Base-by-base conservation (phyloP, 2,113 vertebrate species). In the Caretta caretta region DNA sequence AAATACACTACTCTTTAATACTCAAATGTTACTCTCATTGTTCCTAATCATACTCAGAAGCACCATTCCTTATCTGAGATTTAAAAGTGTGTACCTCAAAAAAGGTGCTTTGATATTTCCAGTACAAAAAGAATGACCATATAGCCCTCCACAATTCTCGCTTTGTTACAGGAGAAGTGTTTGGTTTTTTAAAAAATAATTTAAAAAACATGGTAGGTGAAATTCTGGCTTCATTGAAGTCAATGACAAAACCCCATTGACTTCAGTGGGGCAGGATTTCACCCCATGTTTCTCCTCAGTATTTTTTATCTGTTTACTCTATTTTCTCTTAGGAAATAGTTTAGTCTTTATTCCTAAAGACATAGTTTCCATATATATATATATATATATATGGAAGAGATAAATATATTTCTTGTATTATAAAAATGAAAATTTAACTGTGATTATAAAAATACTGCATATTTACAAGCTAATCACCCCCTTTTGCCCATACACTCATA, bases 41-140 rank as follows among this genome's bases (percentile, higher is more conserved):
- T 87, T 95, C 78, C 79, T 90, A 93, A 95, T 48, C 29, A 83
- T 20, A 65, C 38, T 78, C 22, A 65, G 92, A 95, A 86, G 11
- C 78, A 42, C 0, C 27, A 16, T 78, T 86, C 84, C 78, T 81
- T 80, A 87, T 48, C 84, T 6, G n/a, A 92, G 38, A 62, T 93
- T 93, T 93, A 78, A 72, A 88, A 89, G 8, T 1, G 0, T 59
- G 22, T 75, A 14, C 25, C 24, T 42, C 27, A 1, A 92, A 35
- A 95, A 94, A 69, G 14, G 17, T 38, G 8, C 35, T 19, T 38
- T 62, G 62, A 87, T 94, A 95, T 27, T 65, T 62, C 24, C 24
- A 38, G 87, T 93, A 51, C 51, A 84, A 85, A 90, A 89, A 25
- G 5, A 88, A 16, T 6, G 89, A 19, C 65, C 50, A 69, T 48